A percentile compares a stretch with the other conserved stretches of the same genome.
Conservation (phyloP, 2,797 vertebrate genomes). For the Chloroceryle inda region DNA sequence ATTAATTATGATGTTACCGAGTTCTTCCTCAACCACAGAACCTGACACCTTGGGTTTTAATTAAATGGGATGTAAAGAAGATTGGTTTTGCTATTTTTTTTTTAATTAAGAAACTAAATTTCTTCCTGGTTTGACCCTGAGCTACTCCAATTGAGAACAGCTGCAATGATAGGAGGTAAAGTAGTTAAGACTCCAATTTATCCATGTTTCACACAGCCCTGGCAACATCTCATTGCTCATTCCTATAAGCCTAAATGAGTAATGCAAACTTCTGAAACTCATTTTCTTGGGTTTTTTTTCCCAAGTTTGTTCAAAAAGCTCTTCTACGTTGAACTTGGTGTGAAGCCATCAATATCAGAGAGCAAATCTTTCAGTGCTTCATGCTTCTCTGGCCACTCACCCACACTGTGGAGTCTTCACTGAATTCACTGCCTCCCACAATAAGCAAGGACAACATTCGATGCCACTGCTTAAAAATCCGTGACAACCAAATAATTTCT, state of each 20-base stretch:
- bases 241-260: conserved; percentile 3
- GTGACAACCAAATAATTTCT: neutral
- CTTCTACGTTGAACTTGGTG: neutral
- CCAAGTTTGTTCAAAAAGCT: neutral
- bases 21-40: conserved; percentile 6
- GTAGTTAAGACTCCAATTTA: neutral
- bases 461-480: neutral
- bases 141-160: neutral
- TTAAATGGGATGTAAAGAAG: conserved; percentile 16
- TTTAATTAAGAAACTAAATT: conserved; percentile 1
- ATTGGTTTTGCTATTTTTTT: neutral
- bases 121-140: conserved; percentile 13
- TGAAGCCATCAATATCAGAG: neutral
- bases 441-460: neutral
- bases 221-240: neutral
- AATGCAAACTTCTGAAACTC: neutral
- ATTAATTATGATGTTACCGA: neutral
- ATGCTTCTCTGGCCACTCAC: accelerated
- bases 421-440: neutral
- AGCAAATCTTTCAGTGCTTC: neutral
- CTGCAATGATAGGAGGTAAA: neutral
- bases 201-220: neutral
- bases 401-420: neutral
- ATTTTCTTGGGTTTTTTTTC: neutral
- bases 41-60: conserved; percentile 16